phyloP scores from a whole-genome alignment of 2,888 invertebrate genomes.

The Drosophila bunnanda region DNA sequence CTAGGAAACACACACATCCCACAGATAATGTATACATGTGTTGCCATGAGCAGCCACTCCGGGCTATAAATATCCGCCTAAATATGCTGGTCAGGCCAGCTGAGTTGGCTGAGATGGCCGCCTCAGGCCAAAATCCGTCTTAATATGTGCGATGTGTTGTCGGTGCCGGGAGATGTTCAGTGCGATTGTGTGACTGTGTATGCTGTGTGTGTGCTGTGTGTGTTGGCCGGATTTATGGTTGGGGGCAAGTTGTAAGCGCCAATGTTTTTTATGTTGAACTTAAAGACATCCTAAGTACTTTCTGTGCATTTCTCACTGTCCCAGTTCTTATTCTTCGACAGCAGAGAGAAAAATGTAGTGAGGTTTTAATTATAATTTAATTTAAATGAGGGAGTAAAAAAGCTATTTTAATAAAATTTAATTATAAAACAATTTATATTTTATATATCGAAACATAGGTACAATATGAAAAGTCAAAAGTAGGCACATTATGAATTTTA shows the following conservation, averaged over 20 bases:
- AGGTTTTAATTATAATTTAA: not conserved
- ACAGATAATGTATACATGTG: conserved; percentile 35
- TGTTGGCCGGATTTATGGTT: conserved; percentile 76
- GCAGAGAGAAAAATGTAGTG: conserved; percentile 1
- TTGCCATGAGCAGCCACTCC: conserved; percentile 37
- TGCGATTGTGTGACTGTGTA: conserved; percentile 25
- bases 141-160: conserved; percentile 65
- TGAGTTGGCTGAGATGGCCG: conserved; percentile 44
- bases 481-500: too few species aligned
- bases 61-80: conserved; percentile 77
- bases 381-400: not conserved
- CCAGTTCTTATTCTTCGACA: conserved; percentile 37
- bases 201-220: conserved; percentile 31
- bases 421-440: too few species aligned
- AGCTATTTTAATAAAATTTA: too few species aligned
- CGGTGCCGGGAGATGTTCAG: conserved; percentile 47
- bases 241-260: conserved; percentile 68
- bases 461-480: too few species aligned
- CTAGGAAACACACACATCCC: conserved; percentile 19
- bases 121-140: conserved; percentile 77
- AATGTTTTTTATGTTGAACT: conserved; percentile 78
- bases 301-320: conserved; percentile 64
- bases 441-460: too few species aligned
- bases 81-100: conserved; percentile 74
- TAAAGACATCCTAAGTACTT: conserved; percentile 76